Conservation (phyloP, 2,113 vertebrate species). For the Stigmatopora nigra region DNA sequence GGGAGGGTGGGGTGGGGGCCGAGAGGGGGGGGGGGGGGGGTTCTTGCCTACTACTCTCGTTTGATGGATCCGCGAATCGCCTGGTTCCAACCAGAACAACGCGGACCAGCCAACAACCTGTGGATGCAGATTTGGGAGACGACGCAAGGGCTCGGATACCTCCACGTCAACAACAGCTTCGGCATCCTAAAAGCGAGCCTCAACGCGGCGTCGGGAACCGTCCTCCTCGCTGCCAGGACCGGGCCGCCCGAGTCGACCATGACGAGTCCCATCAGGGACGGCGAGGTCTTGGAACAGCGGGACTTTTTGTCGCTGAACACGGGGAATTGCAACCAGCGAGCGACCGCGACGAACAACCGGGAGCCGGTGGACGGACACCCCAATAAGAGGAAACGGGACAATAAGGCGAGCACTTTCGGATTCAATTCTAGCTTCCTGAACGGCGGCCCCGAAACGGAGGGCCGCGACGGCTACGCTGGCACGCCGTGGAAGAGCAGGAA, state of each 20-base stretch:
- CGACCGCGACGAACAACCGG: conserved; percentile 45
- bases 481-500: conserved; percentile 89
- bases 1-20: conserved; percentile 41
- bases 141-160: conserved; percentile 83
- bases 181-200: conserved; percentile 61
- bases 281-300: conserved; percentile 62
- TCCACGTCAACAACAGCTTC: conserved; percentile 80
- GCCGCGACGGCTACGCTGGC: conserved; percentile 67
- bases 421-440: conserved; percentile 78
- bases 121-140: conserved; percentile 98
- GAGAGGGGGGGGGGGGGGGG: no score
- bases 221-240: conserved; percentile 55
- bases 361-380: conserved; percentile 70
- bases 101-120: conserved; percentile 92
- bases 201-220: conserved; percentile 62
- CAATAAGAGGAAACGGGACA: conserved; percentile 90
- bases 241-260: conserved; percentile 55
- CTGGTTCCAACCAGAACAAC: conserved; percentile 98
- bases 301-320: conserved; percentile 87
- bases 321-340: conserved; percentile 75
- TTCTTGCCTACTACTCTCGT: conserved; percentile 71
- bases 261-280: conserved; percentile 52
- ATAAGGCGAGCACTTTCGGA: conserved; percentile 93
- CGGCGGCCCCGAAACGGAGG: conserved; percentile 44
- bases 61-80: conserved; percentile 98